Conservation (phyloP, 2,797 vertebrate species). For the Phyllotis vaccarum region DNA sequence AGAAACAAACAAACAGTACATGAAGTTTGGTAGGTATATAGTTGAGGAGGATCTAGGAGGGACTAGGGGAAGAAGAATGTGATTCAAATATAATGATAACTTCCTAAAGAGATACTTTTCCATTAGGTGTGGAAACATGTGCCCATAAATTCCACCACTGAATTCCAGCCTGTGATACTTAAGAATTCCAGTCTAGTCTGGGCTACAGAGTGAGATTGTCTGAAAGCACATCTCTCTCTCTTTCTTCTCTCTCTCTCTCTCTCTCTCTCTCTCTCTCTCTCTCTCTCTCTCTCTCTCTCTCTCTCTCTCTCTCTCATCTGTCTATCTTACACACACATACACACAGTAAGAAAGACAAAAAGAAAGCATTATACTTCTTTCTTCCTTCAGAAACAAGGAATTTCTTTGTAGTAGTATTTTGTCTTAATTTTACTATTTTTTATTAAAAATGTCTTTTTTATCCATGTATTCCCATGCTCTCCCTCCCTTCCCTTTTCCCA, state of each 20-base stretch:
- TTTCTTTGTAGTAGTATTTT: slow-evolving; percentile 30
- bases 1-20: neutral
- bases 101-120: slow-evolving; percentile 1
- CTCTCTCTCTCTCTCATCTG: too few species aligned
- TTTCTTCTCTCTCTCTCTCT: too few species aligned
- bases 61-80: neutral
- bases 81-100: neutral
- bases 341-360: neutral
- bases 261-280: too few species aligned
- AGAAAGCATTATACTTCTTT: neutral
- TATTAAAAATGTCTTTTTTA: too few species aligned
- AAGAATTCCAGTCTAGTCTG: neutral
- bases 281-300: too few species aligned
- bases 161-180: neutral
- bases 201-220: neutral
- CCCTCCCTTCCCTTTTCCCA: too few species aligned
- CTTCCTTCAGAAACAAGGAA: slow-evolving; percentile 3
- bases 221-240: neutral
- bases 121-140: neutral
- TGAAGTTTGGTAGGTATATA: neutral
- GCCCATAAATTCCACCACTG: neutral
- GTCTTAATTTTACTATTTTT: too few species aligned
- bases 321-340: neutral
- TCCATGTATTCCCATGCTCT: too few species aligned
- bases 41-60: neutral